Percentiles rank a stretch among this genome's conserved stretches.
phyloP scores from a whole-genome alignment of 2,113 vertebrate species.

The Ciconia maguari region DNA sequence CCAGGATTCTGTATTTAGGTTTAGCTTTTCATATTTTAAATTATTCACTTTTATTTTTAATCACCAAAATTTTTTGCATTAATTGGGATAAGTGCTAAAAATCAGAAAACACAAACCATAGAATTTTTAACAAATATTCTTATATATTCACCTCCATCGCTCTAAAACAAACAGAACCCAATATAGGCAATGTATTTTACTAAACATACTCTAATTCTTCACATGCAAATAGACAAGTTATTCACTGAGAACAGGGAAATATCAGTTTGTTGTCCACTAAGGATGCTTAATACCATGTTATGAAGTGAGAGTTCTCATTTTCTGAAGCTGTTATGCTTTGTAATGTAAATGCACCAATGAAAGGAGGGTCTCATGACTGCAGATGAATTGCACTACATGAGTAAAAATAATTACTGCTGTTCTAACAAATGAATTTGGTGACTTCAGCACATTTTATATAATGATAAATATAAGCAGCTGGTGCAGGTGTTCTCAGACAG shows the following conservation, averaged over 20 bases:
- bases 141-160: not conserved
- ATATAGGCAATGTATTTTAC: not conserved
- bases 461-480: conserved; percentile 40
- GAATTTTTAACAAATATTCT: not conserved
- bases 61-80: not conserved
- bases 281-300: not conserved
- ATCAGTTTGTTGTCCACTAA: conserved; percentile 1
- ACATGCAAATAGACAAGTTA: not conserved
- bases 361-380: conserved; percentile 19
- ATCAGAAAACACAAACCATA: not conserved
- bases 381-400: conserved; percentile 53
- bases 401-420: conserved; percentile 53
- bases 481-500: conserved; percentile 42
- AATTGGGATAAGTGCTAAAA: not conserved
- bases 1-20: not conserved
- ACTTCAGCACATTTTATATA: conserved; percentile 24
- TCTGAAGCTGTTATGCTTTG: conserved; percentile 16
- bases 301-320: not conserved
- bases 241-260: not conserved
- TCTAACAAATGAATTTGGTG: conserved; percentile 33
- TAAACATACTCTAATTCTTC: not conserved
- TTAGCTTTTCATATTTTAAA: not conserved
- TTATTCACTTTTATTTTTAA: not conserved
- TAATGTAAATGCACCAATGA: conserved; percentile 52
- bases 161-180: not conserved